A percentile compares a stretch with the other conserved stretches of the same genome.
phyloP scores from a whole-genome alignment of 2,888 invertebrate species.

The Orthonychiurus folsomi region DNA sequence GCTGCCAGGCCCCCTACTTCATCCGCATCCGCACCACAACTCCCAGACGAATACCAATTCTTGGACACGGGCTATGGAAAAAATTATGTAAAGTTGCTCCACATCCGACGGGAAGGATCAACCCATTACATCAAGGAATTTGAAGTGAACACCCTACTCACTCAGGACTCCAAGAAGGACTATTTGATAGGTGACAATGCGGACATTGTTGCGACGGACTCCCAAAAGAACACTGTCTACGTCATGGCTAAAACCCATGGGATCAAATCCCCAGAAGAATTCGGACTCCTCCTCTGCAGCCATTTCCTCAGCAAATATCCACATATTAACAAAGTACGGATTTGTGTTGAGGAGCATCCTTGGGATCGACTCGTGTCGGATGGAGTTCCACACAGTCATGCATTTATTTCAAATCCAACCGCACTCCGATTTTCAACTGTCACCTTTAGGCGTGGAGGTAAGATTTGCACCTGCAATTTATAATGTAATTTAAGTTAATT shows the following conservation, averaged over 20 bases:
- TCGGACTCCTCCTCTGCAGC: conserved; percentile 61
- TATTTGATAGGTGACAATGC: conserved; percentile 65
- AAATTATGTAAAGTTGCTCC: conserved; percentile 61
- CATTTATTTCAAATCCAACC: conserved; percentile 62
- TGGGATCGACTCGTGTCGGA: conserved; percentile 60
- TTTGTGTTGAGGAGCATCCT: conserved; percentile 63
- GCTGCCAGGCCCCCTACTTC: neutral
- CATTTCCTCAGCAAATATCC: conserved; percentile 66
- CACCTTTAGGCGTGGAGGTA: conserved; percentile 58
- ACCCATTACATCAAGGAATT: conserved; percentile 63
- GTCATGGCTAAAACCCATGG: conserved; percentile 68
- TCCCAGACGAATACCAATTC: conserved; percentile 50
- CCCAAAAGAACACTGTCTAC: conserved; percentile 74
- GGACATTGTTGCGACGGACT: conserved; percentile 64
- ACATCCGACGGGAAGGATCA: conserved; percentile 54
- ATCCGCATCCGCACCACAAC: neutral
- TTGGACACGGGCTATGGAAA: conserved; percentile 65
- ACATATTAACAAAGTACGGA: conserved; percentile 62
- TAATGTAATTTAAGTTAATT: no score
- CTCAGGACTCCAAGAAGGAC: conserved; percentile 60
- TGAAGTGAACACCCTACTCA: conserved; percentile 65
- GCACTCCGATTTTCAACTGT: conserved; percentile 61
- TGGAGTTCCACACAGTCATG: conserved; percentile 60
- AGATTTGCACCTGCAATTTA: no score
- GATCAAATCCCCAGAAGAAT: conserved; percentile 65